Percentiles rank a stretch among this genome's conserved stretches.
Evolutionary conservation across 2,113 vertebrate genomes (phyloP).

Genomic region (Willisornis vidua): DNA sequence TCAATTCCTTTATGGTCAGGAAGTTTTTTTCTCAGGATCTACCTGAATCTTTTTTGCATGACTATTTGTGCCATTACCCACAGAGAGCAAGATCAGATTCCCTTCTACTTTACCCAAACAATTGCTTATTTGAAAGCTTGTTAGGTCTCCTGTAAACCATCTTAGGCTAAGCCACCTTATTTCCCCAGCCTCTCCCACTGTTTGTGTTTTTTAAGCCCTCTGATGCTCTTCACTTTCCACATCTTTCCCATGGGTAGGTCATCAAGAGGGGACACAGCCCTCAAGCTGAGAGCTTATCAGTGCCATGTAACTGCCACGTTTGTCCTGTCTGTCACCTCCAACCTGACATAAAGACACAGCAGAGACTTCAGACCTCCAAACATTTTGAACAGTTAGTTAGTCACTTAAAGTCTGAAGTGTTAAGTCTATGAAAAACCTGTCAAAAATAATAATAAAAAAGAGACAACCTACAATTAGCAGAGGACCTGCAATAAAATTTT

Average conservation of each 20-base stretch:
- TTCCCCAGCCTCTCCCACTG: not conserved
- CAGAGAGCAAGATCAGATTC: not conserved
- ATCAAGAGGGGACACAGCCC: not conserved
- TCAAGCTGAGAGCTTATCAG: conserved; percentile 37
- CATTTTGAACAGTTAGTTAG: not conserved
- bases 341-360: not conserved
- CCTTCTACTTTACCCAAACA: not conserved
- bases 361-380: not conserved
- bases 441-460: not conserved
- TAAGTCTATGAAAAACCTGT: not conserved
- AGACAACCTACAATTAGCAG: not conserved
- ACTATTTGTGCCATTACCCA: not conserved
- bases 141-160: not conserved
- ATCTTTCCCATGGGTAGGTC: conserved; percentile 13
- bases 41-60: not conserved
- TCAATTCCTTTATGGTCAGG: not conserved
- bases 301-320: not conserved
- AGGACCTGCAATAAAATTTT: not conserved
- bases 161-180: not conserved
- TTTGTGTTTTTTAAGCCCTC: not conserved
- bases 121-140: not conserved
- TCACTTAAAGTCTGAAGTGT: not conserved
- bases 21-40: not conserved
- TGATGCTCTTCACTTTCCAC: not conserved
- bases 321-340: conserved; percentile 20